phyloP scores from a whole-genome alignment of 2,113 vertebrate species.

The Tringa solitaria region DNA sequence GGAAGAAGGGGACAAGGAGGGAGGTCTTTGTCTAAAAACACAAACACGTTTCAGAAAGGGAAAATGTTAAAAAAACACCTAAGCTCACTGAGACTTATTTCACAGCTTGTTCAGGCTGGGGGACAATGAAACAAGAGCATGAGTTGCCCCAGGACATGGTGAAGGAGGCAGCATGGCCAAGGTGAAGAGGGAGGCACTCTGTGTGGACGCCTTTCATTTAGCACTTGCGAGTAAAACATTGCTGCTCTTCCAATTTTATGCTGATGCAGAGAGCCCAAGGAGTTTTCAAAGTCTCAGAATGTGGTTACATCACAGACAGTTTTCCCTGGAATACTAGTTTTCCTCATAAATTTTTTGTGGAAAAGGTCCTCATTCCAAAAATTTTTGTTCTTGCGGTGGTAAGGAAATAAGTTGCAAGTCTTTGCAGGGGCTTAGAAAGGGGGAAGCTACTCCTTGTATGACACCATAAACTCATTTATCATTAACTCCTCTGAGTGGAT shows the following conservation, averaged over 20 bases:
- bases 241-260: neutral
- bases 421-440: neutral
- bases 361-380: neutral
- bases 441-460: neutral
- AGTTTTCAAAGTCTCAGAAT: neutral
- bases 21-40: neutral
- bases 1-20: neutral
- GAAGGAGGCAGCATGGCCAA: neutral
- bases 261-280: neutral
- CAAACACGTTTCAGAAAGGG: neutral
- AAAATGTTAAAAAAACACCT: neutral
- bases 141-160: neutral
- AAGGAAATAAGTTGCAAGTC: neutral
- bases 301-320: neutral
- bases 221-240: neutral
- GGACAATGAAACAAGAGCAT: neutral
- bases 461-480: neutral
- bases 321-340: slow-evolving; percentile 13
- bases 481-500: neutral
- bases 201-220: neutral
- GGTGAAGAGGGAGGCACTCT: neutral
- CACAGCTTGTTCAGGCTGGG: neutral
- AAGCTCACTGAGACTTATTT: neutral
- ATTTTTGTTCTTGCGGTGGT: neutral
- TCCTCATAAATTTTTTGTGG: slow-evolving; percentile 6